Percentiles rank a stretch among this genome's conserved stretches.
phyloP scores from a whole-genome alignment of 2,888 invertebrate genomes.

The Onthophagus sagittarius region DNA sequence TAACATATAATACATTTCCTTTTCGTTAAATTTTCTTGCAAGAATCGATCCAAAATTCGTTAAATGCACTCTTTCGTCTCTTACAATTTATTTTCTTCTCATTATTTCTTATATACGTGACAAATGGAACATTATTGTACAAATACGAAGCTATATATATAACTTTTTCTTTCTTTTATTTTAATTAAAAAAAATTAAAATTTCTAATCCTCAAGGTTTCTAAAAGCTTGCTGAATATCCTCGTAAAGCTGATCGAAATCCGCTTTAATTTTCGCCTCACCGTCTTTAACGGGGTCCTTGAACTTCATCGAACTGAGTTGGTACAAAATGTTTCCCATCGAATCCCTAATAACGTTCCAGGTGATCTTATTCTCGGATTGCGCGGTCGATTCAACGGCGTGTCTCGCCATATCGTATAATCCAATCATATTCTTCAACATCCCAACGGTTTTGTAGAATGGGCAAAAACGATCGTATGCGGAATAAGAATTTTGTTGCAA shows the following conservation, averaged over 20 bases:
- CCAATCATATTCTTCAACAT: conserved; percentile 98
- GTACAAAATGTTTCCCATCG: conserved; percentile 94
- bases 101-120: neutral
- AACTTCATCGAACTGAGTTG: conserved; percentile 99
- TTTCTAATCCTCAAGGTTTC: conserved; percentile 93
- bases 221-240: conserved; percentile 95
- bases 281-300: conserved; percentile 98
- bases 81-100: too few species aligned
- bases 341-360: conserved; percentile 95
- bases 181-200: neutral
- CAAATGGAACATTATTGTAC: conserved; percentile 5
- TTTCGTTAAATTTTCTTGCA: neutral
- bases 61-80: neutral
- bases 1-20: neutral
- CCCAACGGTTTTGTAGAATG: conserved; percentile 99
- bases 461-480: conserved; percentile 94
- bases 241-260: conserved; percentile 97
- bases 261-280: conserved; percentile 93
- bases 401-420: conserved; percentile 97
- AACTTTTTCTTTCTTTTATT: neutral
- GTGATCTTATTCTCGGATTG: conserved; percentile 99
- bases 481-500: conserved; percentile 99
- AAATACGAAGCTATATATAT: conserved; percentile 5
- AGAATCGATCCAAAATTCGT: neutral
- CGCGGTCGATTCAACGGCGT: conserved; percentile 96